Evolutionary conservation across 2,888 invertebrate species (phyloP).

Genomic region (Timema cristinae): DNA sequence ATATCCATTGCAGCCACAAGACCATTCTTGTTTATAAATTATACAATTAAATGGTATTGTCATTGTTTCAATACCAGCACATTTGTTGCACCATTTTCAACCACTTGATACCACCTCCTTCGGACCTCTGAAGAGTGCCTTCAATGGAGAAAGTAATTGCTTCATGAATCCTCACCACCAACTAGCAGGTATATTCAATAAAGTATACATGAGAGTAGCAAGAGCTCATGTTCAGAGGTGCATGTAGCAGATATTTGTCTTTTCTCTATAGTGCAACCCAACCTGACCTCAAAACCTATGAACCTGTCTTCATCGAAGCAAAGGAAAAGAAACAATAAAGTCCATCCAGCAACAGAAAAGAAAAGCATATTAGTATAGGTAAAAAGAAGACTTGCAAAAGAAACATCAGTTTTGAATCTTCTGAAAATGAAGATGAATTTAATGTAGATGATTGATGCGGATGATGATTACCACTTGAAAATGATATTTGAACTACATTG

Average conservation of each 20-base stretch:
- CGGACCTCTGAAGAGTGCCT: slow-evolving; percentile 25
- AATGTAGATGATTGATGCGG: not conserved
- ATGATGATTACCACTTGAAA: too few species aligned
- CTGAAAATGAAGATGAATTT: not conserved
- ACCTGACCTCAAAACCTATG: slow-evolving; percentile 4
- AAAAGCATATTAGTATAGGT: not conserved
- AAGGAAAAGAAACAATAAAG: not conserved
- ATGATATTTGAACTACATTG: too few species aligned
- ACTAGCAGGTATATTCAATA: not conserved
- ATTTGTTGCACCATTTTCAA: slow-evolving; percentile 26
- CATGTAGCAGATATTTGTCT: slow-evolving; percentile 3
- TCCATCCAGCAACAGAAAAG: not conserved
- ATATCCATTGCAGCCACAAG: slow-evolving; percentile 25
- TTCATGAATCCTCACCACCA: slow-evolving; percentile 21
- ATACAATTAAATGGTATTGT: slow-evolving; percentile 22
- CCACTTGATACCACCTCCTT: slow-evolving; percentile 26
- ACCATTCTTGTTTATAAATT: slow-evolving; percentile 17
- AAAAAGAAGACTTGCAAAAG: not conserved
- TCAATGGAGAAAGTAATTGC: slow-evolving; percentile 14
- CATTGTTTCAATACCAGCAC: slow-evolving; percentile 27
- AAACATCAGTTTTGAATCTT: not conserved
- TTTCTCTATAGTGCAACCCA: not conserved
- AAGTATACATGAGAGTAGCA: slow-evolving; percentile 21
- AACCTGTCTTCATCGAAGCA: slow-evolving; percentile 2
- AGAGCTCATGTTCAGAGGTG: not conserved